A percentile compares a stretch with the other conserved stretches of the same genome.
These are phyloP conservation scores for Pycnomerus fuliginosus DNA, from an alignment of 2,888 invertebrate genomes.

Conservation along the genomic window DNA sequence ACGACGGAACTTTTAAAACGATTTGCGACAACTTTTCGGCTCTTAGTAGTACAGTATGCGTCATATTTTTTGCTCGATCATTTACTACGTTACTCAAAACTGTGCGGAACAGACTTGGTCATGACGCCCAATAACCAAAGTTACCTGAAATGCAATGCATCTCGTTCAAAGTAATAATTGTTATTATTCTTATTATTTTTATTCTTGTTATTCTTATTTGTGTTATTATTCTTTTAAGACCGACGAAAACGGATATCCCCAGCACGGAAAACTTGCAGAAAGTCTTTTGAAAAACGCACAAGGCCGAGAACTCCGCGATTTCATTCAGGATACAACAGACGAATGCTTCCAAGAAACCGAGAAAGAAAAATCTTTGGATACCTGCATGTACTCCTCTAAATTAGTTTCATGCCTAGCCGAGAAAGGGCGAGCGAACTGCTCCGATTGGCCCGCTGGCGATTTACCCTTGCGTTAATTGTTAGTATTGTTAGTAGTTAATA, in stretches of 20 bases:
- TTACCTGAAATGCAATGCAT: no score
- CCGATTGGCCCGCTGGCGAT: slow-evolving; percentile 67
- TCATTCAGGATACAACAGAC: slow-evolving; percentile 68
- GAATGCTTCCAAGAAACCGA: slow-evolving; percentile 64
- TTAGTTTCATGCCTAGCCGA: slow-evolving; percentile 68
- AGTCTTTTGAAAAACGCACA: slow-evolving; percentile 62
- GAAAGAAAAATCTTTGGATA: slow-evolving; percentile 57
- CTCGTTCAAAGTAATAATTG: no score
- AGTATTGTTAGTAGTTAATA: background rate
- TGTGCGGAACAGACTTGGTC: no score
- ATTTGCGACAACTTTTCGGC: no score
- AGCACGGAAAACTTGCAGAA: slow-evolving; percentile 63
- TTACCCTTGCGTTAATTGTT: slow-evolving; percentile 43
- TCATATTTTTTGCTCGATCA: no score
- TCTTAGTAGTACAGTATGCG: no score
- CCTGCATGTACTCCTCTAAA: slow-evolving; percentile 66
- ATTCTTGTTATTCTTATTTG: no score
- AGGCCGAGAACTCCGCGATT: slow-evolving; percentile 65
- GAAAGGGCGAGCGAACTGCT: slow-evolving; percentile 71
- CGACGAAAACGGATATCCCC: slow-evolving; percentile 64
- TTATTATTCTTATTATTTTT: no score
- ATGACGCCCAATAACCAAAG: no score
- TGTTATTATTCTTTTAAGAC: no score
- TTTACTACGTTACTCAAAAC: no score
- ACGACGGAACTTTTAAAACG: no score